Evolutionary conservation across 2,888 invertebrate genomes (phyloP), one percentile per base, ranked within the genome.

Genomic region (Drosophila peninsularis): DNA sequence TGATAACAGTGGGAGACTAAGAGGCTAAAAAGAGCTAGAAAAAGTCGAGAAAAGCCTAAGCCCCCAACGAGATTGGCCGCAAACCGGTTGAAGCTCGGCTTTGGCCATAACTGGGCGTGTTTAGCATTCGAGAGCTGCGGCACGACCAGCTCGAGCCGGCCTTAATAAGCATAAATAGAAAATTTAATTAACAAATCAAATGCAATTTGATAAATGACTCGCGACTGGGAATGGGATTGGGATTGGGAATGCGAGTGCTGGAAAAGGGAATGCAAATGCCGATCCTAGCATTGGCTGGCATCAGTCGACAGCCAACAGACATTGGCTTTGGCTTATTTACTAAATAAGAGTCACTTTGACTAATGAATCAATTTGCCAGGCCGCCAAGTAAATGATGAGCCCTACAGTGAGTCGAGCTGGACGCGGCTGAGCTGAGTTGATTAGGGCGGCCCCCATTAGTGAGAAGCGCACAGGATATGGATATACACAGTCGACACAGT

Each of bases 311-410:
- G 52, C 36, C 24, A 37, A 47, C 63, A 49, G 45, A 49, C 62
- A 53, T 53, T 39, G 44, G 41, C 61, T 67, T 57, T 65, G 71
- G 67, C 77, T 82, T 71, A 73, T 73, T 84, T 70, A 66, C 77
- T 82, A 82, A 88, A 80, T 88, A 88, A 89, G 75, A 89, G 89
- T 89, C 89, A 89, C 86, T 87, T 87, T 89, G 88, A 88, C 86
- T 87, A 89, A 87, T 87, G 86, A 87, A 87, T 89, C 90, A 86
- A 86, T 86, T 86, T 89, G 89, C 88, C 85, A 69, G 87, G 67
- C 71, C 82, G 74, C 71, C 70, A 69, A 87, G 57, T 72, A 73
- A 71, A 82, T 80, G 72, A 82, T 85, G 19, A 49, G 58, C 54
- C 53, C 44, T 36, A n/a, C 60, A 30, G 27, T 7, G 63, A 55